phyloP scores from a whole-genome alignment of 92 coral and sea anemone species.

The Diadumene lineata region DNA sequence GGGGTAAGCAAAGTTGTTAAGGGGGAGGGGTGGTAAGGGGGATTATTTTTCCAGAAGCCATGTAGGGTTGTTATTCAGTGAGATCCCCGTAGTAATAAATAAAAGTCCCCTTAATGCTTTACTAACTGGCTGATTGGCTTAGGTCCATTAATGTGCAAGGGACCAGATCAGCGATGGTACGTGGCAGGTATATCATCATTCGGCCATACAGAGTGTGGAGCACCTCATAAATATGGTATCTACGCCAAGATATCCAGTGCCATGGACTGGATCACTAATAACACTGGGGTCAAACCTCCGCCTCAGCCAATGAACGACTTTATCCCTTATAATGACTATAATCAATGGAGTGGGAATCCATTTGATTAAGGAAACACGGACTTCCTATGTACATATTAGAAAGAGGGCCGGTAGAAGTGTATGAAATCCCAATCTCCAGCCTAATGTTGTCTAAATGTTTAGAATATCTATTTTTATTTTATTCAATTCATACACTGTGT shows the following conservation, averaged over 20 bases:
- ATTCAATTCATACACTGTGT: no score
- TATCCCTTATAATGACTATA: background rate
- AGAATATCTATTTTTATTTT: no score
- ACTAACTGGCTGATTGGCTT: background rate
- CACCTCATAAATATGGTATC: slow-evolving; percentile 83
- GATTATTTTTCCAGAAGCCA: no score
- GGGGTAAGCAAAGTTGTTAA: no score
- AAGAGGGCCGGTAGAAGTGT: background rate
- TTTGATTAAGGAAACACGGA: background rate
- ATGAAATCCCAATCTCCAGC: no score
- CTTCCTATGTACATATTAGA: background rate
- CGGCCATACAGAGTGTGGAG: slow-evolving; percentile 87
- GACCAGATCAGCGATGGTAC: slow-evolving; percentile 69
- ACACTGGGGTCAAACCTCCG: slow-evolving; percentile 48
- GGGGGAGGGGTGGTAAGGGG: no score
- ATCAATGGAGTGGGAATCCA: background rate
- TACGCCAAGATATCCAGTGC: slow-evolving; percentile 65
- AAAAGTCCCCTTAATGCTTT: no score
- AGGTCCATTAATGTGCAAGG: slow-evolving; percentile 93
- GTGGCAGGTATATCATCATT: slow-evolving; percentile 89
- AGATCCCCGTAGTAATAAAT: no score
- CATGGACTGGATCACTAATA: slow-evolving; percentile 68
- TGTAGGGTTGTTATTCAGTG: no score
- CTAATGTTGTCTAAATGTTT: no score
- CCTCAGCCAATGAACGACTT: background rate